Evolutionary conservation across 2,888 invertebrate species (phyloP).

Genomic region (Hirtodrosophila confusa): DNA sequence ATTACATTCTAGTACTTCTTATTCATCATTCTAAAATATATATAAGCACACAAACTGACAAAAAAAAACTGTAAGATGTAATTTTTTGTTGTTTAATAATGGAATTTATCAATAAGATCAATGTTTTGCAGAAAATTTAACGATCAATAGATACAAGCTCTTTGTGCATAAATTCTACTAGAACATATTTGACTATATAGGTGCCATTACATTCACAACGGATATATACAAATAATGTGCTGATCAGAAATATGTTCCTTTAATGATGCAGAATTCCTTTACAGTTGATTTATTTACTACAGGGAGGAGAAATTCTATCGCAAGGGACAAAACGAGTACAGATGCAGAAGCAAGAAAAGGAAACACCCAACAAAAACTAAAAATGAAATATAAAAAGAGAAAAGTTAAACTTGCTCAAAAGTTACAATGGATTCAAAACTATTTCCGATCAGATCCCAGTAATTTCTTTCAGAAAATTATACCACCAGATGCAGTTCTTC

Average conservation of each 20-base stretch:
- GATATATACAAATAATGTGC: conserved; percentile 21
- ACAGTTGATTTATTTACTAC: conserved; percentile 13
- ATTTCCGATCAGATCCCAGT: conserved; percentile 74
- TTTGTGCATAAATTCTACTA: not conserved
- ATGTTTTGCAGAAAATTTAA: too few relatives aligned
- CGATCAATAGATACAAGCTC: not conserved
- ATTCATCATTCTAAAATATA: conserved; percentile 52
- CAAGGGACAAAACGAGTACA: conserved; percentile 11
- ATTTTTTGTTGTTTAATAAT: conserved; percentile 3
- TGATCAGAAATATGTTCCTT: conserved; percentile 21
- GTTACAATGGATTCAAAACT: conserved; percentile 71
- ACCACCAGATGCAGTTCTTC: conserved; percentile 69
- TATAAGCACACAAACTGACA: conserved; percentile 18
- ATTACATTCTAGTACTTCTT: conserved; percentile 61
- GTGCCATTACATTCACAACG: conserved; percentile 3
- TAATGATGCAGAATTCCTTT: conserved; percentile 20
- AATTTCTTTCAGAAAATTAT: conserved; percentile 78
- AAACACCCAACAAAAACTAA: conserved; percentile 54
- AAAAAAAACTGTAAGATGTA: conserved; percentile 20
- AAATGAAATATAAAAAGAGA: conserved; percentile 66
- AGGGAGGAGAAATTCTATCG: conserved; percentile 10
- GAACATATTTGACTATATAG: not conserved
- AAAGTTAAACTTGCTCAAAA: conserved; percentile 62
- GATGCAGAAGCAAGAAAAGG: conserved; percentile 9
- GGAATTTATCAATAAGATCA: too few relatives aligned